Percentiles rank a stretch among this genome's conserved stretches.
phyloP scores from a whole-genome alignment of 2,888 invertebrate species.

The Lycocerus yunnanus region DNA sequence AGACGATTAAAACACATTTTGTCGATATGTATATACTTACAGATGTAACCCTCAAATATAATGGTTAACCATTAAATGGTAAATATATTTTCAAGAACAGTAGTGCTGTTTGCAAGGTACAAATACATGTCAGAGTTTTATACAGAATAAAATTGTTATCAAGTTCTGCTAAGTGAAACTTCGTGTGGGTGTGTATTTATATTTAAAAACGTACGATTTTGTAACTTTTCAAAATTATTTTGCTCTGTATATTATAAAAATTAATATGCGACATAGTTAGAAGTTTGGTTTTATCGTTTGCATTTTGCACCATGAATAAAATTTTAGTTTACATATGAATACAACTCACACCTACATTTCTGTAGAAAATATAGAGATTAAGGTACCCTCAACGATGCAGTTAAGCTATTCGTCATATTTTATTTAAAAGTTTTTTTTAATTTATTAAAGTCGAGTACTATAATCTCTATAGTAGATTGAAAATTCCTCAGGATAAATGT shows the following conservation, averaged over 20 bases:
- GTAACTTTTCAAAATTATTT: background rate
- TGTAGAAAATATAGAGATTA: conserved; percentile 48
- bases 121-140: conserved; percentile 56
- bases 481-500: conserved; percentile 54
- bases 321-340: conserved; percentile 30
- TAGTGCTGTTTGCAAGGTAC: conserved; percentile 57
- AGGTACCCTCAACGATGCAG: conserved; percentile 36
- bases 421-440: background rate
- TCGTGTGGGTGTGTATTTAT: conserved; percentile 44
- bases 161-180: conserved; percentile 49
- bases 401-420: background rate
- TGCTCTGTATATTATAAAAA: background rate
- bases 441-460: conserved; percentile 33
- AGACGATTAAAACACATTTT: conserved; percentile 40
- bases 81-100: conserved; percentile 52
- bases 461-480: conserved; percentile 52
- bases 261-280: background rate
- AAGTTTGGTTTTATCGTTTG: background rate
- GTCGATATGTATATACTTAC: conserved; percentile 53
- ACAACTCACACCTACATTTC: conserved; percentile 35
- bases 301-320: background rate
- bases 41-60: conserved; percentile 46
- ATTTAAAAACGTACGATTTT: conserved; percentile 11
- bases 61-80: conserved; percentile 47
- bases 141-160: conserved; percentile 53